Conservation (phyloP, 2,113 vertebrate genomes). For the Myrmecophaga tridactyla region DNA sequence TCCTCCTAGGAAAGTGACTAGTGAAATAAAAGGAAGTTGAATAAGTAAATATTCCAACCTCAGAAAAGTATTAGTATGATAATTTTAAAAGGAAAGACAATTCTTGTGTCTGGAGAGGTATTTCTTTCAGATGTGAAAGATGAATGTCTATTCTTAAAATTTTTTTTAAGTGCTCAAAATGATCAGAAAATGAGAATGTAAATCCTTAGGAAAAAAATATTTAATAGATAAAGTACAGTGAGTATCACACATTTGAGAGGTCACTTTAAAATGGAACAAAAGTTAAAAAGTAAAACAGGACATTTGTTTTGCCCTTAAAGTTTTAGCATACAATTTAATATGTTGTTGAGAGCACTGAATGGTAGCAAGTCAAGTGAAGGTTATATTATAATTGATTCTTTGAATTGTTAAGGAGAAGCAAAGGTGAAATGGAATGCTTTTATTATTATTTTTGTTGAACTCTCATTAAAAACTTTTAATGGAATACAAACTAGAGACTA, state of each 20-base stretch:
- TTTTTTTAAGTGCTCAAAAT: not conserved
- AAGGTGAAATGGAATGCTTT: slow-evolving; percentile 74
- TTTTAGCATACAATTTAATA: slow-evolving; percentile 68
- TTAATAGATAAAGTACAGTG: not conserved
- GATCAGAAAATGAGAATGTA: not conserved
- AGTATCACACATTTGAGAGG: slow-evolving; percentile 25
- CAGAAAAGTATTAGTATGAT: not conserved
- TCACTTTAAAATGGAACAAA: slow-evolving; percentile 63
- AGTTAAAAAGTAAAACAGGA: slow-evolving; percentile 51
- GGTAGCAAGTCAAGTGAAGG: slow-evolving; percentile 77
- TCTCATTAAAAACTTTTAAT: slow-evolving; percentile 71
- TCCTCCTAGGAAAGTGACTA: not conserved
- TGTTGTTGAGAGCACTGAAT: slow-evolving; percentile 59
- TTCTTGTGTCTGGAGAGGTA: not conserved
- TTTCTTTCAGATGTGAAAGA: not conserved
- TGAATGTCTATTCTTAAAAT: not conserved
- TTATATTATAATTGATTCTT: slow-evolving; percentile 78
- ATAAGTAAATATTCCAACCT: not conserved
- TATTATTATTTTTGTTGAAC: slow-evolving; percentile 72
- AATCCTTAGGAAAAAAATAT: not conserved
- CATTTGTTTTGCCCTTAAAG: slow-evolving; percentile 74
- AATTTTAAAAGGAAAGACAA: not conserved
- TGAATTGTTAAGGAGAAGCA: slow-evolving; percentile 74
- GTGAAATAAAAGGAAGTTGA: not conserved
- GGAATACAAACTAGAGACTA: slow-evolving; percentile 63